Conservation (phyloP, 2,888 invertebrate species). For the Listrodromus nycthemerus region DNA sequence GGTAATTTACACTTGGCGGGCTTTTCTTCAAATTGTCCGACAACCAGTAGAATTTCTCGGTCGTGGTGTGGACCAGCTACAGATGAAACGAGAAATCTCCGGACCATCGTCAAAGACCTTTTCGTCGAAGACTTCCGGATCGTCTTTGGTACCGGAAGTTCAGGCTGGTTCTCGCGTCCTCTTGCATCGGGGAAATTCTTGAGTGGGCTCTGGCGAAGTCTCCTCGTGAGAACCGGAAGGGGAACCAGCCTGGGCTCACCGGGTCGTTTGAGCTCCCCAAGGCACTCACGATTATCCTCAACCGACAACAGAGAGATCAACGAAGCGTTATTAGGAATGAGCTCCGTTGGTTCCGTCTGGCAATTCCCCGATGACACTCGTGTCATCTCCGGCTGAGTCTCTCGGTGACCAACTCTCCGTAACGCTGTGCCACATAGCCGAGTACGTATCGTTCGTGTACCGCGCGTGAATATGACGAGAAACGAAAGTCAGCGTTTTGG, state of each 20-base stretch:
- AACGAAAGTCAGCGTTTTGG: slow-evolving; percentile 61
- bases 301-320: slow-evolving; percentile 4
- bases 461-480: slow-evolving; percentile 40
- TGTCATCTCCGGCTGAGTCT: slow-evolving; percentile 1
- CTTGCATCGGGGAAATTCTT: not conserved
- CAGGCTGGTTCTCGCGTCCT: not conserved
- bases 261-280: slow-evolving; percentile 30
- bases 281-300: slow-evolving; percentile 65
- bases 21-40: slow-evolving; percentile 21
- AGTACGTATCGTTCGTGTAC: not conserved
- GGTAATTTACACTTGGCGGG: slow-evolving; percentile 64
- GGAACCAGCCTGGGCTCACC: slow-evolving; percentile 34
- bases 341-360: not conserved
- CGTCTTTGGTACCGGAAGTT: not conserved
- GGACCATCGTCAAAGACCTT: slow-evolving; percentile 27
- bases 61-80: not conserved
- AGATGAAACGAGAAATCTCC: not conserved
- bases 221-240: slow-evolving; percentile 72
- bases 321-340: slow-evolving; percentile 23
- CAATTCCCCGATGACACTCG: slow-evolving; percentile 35
- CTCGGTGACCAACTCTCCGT: slow-evolving; percentile 25
- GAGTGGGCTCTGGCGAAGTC: not conserved
- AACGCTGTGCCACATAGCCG: slow-evolving; percentile 3
- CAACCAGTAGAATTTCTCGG: slow-evolving; percentile 12
- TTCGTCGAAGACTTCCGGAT: not conserved